Percentiles rank a stretch among this genome's conserved stretches.
Evolutionary conservation across 1,140 invertebrate genomes (phyloP).

Genomic region (Ceratina australensis): DNA sequence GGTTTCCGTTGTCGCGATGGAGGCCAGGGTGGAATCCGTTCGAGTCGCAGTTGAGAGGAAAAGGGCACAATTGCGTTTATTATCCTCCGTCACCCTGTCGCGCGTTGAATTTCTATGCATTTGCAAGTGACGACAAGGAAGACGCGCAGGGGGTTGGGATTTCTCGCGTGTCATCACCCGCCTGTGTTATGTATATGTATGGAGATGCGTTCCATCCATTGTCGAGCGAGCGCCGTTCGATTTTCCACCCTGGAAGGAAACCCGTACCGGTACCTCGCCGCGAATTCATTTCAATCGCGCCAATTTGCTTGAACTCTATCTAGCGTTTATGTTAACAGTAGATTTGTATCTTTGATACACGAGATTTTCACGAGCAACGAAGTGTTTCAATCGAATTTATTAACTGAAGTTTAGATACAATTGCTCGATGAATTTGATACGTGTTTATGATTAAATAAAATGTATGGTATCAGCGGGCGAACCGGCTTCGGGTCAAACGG

Average conservation of each 20-base stretch:
- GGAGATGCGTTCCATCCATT: slow-evolving; percentile 37
- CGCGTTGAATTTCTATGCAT: slow-evolving; percentile 57
- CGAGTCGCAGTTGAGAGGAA: neutral
- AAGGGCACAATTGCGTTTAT: slow-evolving; percentile 44
- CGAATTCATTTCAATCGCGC: neutral
- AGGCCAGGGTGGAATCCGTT: neutral
- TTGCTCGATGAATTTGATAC: slow-evolving; percentile 14
- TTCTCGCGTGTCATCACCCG: slow-evolving; percentile 47
- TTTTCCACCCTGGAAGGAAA: slow-evolving; percentile 25
- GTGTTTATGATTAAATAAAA: slow-evolving; percentile 11
- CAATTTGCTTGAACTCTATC: neutral
- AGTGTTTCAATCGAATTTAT: no score
- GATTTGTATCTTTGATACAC: no score
- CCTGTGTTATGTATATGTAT: slow-evolving; percentile 42
- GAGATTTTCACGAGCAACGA: no score
- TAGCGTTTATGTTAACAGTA: no score
- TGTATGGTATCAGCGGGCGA: slow-evolving; percentile 9
- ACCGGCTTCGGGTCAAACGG: slow-evolving; percentile 45
- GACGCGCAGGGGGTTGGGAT: slow-evolving; percentile 34
- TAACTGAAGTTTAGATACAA: no score
- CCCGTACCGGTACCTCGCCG: neutral
- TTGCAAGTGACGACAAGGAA: slow-evolving; percentile 58
- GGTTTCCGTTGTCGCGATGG: no score
- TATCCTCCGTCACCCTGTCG: slow-evolving; percentile 34
- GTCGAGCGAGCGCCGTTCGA: slow-evolving; percentile 30